Base-by-base conservation (phyloP, 2,113 vertebrate species). In the Phalacrocorax carbo region DNA sequence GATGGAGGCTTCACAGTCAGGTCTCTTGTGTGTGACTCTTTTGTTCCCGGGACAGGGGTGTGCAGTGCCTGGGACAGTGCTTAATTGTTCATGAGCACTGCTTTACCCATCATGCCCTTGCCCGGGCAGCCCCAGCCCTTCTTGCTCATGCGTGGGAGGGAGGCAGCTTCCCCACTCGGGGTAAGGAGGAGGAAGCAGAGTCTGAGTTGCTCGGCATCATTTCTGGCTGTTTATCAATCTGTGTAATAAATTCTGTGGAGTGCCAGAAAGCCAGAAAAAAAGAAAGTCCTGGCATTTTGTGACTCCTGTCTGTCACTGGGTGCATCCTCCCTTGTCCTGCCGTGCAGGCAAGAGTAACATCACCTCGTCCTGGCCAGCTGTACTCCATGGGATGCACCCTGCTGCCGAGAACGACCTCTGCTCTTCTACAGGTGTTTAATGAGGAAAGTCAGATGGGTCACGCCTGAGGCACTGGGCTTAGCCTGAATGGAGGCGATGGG, bases 1-100 rank as follows among this genome's bases (percentile, higher is more conserved):
- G 88, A 95, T 92, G 94, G 95, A 93, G 96, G 93, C 94, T 96
- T 95, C 96, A 97, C 95, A 97, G 97, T 95, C 94, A 96, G 97
- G 97, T 97, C 97, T 95, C 96, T 94, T 86, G 87, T 97, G 97
- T 97, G 97, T 97, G 95, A 97, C 96, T 88, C 97, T 97, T 97
- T 97, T 97, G 97, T 97, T 97, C 96, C 40, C 15, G 2, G 79
- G 88, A 93, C 81, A 95, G 93, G 97, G 88, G 95, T 96, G 97
- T 94, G 96, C 95, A 95, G 88, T 81, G 91, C 91, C 83, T 90
- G 87, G 81, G 97, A 98, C 98, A 98, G 98, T 96, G 96, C 95
- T 95, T 82, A 90, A 98, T 98, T 98, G 98, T 98, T 98, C 40
- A 3, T 70, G 84, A 86, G 81, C 94, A 93, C 61, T 94, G 93